Conservation (phyloP, 30 jellyfish, hydroid and myxozoan genomes). For the Turritopsis dohrnii region DNA sequence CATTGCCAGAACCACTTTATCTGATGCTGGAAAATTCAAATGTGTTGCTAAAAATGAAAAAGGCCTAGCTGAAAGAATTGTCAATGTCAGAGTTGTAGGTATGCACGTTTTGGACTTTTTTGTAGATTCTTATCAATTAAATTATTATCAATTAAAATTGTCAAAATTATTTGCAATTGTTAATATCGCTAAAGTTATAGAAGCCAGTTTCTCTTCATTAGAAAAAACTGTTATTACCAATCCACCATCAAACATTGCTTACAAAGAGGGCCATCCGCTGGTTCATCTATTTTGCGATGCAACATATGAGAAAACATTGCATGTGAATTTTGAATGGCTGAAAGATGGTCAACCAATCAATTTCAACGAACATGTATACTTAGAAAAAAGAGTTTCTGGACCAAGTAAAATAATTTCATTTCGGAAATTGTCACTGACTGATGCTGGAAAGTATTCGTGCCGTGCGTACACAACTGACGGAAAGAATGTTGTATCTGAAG, state of each 20-base stretch:
- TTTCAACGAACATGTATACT: conserved; percentile 24
- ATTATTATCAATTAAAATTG: too few relatives aligned
- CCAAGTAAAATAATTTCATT: conserved; percentile 11
- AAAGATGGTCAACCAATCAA: neutral
- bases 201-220: too few relatives aligned
- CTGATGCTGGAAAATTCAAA: conserved; percentile 13
- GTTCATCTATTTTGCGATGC: conserved; percentile 28
- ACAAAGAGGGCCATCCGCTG: neutral
- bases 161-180: too few relatives aligned
- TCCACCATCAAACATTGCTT: neutral
- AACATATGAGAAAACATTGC: neutral
- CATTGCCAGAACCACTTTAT: neutral
- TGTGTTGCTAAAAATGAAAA: conserved; percentile 17
- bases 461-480: conserved; percentile 19
- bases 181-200: too few relatives aligned
- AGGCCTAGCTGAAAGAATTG: neutral
- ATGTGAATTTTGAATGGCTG: conserved; percentile 21
- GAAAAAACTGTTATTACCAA: conserved; percentile 18
- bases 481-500: conserved; percentile 8
- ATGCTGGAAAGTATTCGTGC: conserved; percentile 28
- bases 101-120: too few relatives aligned
- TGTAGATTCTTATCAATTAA: too few relatives aligned
- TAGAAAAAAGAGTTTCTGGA: conserved; percentile 15
- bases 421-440: neutral
- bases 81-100: conserved; percentile 22